Evolutionary conservation across 1,140 invertebrate genomes (phyloP).

Genomic region (Zaprionus camerounensis): DNA sequence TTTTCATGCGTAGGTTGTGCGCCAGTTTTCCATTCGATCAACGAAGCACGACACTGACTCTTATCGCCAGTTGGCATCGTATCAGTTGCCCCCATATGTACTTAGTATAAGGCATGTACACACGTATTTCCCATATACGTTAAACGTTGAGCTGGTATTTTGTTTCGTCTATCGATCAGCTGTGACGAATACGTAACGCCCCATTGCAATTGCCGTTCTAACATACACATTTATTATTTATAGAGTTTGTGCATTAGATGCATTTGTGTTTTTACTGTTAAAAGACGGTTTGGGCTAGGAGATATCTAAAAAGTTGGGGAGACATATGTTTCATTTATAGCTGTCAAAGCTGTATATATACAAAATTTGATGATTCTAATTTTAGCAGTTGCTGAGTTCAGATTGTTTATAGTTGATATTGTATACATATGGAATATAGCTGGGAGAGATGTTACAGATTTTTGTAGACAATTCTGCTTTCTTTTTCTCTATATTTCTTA

Average conservation of each 20-base stretch:
- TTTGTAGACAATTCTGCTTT: no score
- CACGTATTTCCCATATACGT: constrained; percentile 4
- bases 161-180: constrained; percentile 8
- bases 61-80: constrained; percentile 24
- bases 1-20: background rate
- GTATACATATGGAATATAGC: background rate
- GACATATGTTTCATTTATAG: background rate
- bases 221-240: background rate
- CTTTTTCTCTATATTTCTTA: no score
- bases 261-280: background rate
- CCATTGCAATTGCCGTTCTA: constrained; percentile 15
- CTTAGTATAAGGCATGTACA: background rate
- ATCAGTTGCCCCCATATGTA: constrained; percentile 2
- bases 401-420: background rate
- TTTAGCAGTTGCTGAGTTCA: background rate
- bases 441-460: no score
- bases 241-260: background rate
- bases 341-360: background rate
- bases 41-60: constrained; percentile 1
- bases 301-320: background rate
- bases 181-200: constrained; percentile 26
- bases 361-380: background rate
- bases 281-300: background rate
- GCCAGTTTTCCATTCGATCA: background rate
- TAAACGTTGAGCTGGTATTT: background rate